Evolutionary conservation across 1,140 invertebrate genomes (phyloP).

Genomic region (Coptotermes formosanus): DNA sequence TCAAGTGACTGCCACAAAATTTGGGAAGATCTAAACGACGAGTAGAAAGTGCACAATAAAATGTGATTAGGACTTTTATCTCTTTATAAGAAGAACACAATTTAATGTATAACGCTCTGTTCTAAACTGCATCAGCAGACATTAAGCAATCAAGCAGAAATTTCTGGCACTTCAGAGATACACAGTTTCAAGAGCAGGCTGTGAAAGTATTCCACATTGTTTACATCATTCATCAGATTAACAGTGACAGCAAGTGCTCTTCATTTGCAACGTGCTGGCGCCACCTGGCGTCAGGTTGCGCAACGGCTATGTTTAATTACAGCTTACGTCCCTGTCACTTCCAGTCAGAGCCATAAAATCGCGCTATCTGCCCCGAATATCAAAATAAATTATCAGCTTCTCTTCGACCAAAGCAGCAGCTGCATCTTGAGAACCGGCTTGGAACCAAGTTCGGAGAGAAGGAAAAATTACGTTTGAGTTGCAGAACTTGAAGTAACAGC

Average conservation of each 20-base stretch:
- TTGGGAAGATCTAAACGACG: not conserved
- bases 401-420: not conserved
- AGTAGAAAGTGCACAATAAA: not conserved
- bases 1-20: not conserved
- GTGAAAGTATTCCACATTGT: not conserved
- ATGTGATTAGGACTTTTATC: not conserved
- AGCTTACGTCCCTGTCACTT: too few species aligned
- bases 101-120: not conserved
- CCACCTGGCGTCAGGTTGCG: not conserved
- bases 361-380: not conserved
- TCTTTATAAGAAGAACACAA: not conserved
- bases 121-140: not conserved
- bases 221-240: not conserved
- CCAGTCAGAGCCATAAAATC: too few species aligned
- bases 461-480: too few species aligned
- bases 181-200: too few species aligned
- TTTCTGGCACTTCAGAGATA: not conserved
- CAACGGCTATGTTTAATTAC: too few species aligned
- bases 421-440: not conserved
- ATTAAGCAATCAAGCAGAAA: conserved; percentile 7
- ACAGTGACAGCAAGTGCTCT: not conserved
- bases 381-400: not conserved
- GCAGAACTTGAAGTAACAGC: too few species aligned
- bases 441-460: too few species aligned
- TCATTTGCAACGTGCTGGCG: not conserved